Conservation (phyloP, 2,113 vertebrate genomes). For the zebrafish (Danio rerio) region GRCz12tu NC_133189.1:17500501-17501000, state of each 20-base stretch:
- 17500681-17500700: constrained; percentile 15
- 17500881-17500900: neutral
- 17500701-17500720: constrained; percentile 12
- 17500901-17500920: constrained; percentile 27
- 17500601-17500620: constrained; percentile 27
- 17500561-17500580: constrained; percentile 7
- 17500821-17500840: neutral
- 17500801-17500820: constrained; percentile 34
- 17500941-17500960: constrained; percentile 33
- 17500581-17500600: constrained; percentile 28
- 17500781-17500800: constrained; percentile 24
- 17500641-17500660: constrained; percentile 6
- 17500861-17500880: constrained; percentile 24
- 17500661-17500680: constrained; percentile 43
- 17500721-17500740: constrained; percentile 25
- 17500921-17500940: constrained; percentile 22
- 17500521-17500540: constrained; percentile 38
- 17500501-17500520: constrained; percentile 11
- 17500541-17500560: constrained; percentile 12
- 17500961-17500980: constrained; percentile 31
- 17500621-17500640: constrained; percentile 7
- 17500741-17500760: neutral
- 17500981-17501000: constrained; percentile 7
- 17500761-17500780: constrained; percentile 44
- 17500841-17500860: neutral